These are phyloP conservation scores for Procavia capensis DNA, from an alignment of 2,113 vertebrate genomes.

Conservation along the genomic window DNA sequence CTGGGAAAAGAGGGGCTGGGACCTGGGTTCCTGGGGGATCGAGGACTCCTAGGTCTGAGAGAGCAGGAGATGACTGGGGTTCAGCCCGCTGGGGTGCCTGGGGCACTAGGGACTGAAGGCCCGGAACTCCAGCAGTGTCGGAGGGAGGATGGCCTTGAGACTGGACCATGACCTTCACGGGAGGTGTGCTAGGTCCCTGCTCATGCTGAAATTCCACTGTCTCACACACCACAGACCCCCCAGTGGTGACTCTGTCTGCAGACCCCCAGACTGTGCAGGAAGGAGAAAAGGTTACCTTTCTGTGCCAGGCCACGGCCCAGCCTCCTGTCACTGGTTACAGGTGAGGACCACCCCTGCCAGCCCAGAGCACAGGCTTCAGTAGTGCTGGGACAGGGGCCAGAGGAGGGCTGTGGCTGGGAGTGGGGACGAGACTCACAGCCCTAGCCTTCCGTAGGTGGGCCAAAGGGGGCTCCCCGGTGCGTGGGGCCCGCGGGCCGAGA, in stretches of 20 bases:
- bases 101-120: not conserved
- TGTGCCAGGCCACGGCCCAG: constrained; percentile 93
- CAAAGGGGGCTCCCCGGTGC: constrained; percentile 92
- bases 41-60: no score
- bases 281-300: constrained; percentile 92
- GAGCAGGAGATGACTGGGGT: no score
- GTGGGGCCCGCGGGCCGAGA: constrained; percentile 91
- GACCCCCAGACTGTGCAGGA: constrained; percentile 93
- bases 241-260: constrained; percentile 93
- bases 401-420: no score
- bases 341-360: constrained; percentile 81
- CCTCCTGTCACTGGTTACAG: constrained; percentile 94
- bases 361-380: not conserved
- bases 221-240: constrained; percentile 88
- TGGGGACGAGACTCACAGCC: not conserved
- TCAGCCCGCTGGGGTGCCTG: no score
- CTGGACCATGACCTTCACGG: not conserved
- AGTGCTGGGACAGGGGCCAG: not conserved
- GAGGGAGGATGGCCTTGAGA: not conserved
- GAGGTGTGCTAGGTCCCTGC: not conserved
- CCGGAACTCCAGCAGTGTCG: not conserved
- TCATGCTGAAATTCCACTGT: not conserved
- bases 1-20: not conserved
- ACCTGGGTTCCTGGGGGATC: no score
- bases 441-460: constrained; percentile 89